phyloP scores from a whole-genome alignment of 2,113 vertebrate genomes.

The Corythoichthys haematopterus region DNA sequence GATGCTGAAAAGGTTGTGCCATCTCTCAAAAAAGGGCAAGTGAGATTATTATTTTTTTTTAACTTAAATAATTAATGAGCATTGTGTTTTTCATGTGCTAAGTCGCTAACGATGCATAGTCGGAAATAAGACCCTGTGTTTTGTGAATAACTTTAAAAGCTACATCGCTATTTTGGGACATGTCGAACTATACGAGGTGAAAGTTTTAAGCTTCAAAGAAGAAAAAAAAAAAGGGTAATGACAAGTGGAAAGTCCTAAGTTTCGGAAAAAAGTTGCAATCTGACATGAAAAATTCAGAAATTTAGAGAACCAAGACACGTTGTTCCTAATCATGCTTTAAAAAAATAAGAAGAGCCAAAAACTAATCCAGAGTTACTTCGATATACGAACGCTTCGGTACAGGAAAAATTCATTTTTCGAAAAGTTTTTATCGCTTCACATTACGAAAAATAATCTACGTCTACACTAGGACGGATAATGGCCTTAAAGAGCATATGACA shows the following conservation, averaged over 20 bases:
- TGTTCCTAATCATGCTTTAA: too few species aligned
- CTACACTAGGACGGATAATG: too few species aligned
- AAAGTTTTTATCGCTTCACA: too few species aligned
- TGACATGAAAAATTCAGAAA: background rate
- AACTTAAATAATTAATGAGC: constrained; percentile 28
- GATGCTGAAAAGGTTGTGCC: constrained; percentile 1
- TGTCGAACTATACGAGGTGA: background rate
- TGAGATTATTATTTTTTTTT: background rate
- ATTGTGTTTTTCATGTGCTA: constrained; percentile 2
- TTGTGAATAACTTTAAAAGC: background rate
- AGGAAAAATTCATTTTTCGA: too few species aligned
- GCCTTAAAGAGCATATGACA: too few species aligned
- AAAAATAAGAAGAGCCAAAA: too few species aligned
- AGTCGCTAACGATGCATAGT: constrained; percentile 8
- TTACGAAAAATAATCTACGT: too few species aligned
- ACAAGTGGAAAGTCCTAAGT: background rate
- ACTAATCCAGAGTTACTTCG: too few species aligned
- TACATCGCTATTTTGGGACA: background rate
- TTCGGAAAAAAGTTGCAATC: background rate
- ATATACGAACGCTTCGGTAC: too few species aligned
- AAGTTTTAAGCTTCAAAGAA: background rate
- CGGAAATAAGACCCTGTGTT: background rate
- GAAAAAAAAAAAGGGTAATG: background rate
- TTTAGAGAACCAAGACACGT: too few species aligned
- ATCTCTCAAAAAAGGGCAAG: background rate